phyloP scores from a whole-genome alignment of 2,888 invertebrate genomes.

The Eremobia ochroleuca region DNA sequence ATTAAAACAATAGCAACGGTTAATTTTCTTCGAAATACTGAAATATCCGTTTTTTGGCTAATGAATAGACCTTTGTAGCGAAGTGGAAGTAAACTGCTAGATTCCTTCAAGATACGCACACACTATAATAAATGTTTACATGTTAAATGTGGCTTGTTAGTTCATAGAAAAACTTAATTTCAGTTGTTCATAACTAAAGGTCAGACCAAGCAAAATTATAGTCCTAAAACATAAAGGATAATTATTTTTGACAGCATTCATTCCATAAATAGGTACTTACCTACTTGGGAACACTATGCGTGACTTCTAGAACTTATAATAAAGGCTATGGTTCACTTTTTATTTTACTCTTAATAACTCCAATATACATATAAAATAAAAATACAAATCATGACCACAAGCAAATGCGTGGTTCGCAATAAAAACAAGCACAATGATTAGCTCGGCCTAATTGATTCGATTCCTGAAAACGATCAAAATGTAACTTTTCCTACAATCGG shows the following conservation, averaged over 20 bases:
- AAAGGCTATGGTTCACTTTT: neutral
- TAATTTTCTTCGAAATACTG: constrained; percentile 15
- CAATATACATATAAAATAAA: neutral
- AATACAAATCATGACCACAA: neutral
- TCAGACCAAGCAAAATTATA: neutral
- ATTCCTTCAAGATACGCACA: constrained; percentile 9
- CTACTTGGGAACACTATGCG: neutral
- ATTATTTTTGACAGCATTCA: neutral
- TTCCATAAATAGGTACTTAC: neutral
- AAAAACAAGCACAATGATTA: neutral
- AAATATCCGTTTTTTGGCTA: constrained; percentile 5
- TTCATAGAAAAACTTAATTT: neutral
- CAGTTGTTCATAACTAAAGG: neutral
- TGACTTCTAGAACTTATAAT: neutral
- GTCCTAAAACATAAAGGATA: neutral
- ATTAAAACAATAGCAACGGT: constrained; percentile 2
- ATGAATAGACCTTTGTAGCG: neutral
- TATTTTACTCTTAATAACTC: neutral
- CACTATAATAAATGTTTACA: neutral
- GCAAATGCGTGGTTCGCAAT: neutral
- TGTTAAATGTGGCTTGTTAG: neutral
- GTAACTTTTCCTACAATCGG: neutral
- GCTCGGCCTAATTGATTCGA: neutral
- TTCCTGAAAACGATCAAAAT: neutral
- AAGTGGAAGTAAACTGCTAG: neutral